Evolutionary conservation across 2,113 vertebrate genomes (phyloP).

Genomic region (Sphyrna mokarran): DNA sequence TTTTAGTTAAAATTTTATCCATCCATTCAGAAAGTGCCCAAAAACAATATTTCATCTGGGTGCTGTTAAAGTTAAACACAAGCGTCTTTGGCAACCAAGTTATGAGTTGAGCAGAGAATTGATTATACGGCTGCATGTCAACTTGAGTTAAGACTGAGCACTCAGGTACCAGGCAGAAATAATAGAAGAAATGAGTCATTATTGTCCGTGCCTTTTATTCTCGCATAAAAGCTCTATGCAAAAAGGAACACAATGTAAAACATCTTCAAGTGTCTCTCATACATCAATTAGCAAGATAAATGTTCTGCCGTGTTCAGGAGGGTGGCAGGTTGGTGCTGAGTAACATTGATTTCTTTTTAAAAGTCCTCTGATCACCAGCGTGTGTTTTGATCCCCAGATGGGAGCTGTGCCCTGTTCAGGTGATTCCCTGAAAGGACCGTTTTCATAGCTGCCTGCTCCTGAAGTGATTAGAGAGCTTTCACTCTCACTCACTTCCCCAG

Average conservation of each 20-base stretch:
- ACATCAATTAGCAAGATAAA: not conserved
- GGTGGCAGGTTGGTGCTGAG: constrained; percentile 33
- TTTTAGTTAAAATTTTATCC: not conserved
- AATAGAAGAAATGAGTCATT: not conserved
- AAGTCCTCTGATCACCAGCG: constrained; percentile 39
- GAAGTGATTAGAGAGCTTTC: constrained; percentile 42
- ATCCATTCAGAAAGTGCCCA: not conserved
- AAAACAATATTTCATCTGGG: not conserved
- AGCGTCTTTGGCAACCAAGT: not conserved
- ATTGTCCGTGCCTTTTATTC: not conserved
- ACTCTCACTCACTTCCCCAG: not conserved
- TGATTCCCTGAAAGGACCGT: constrained; percentile 13
- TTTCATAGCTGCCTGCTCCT: constrained; percentile 39
- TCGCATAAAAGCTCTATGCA: not conserved
- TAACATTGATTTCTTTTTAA: constrained; percentile 44
- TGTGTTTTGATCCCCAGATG: constrained; percentile 49
- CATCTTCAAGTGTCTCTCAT: not conserved
- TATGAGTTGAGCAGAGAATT: not conserved
- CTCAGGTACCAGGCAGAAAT: not conserved
- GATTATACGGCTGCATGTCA: not conserved
- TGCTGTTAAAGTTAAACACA: not conserved
- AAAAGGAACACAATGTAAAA: not conserved
- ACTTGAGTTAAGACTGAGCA: not conserved
- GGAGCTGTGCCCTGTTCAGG: constrained; percentile 43
- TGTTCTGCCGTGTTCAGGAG: not conserved